A percentile compares a stretch with the other conserved stretches of the same genome.
Conservation (phyloP, 2,113 vertebrate genomes). For the Oplegnathus fasciatus region DNA sequence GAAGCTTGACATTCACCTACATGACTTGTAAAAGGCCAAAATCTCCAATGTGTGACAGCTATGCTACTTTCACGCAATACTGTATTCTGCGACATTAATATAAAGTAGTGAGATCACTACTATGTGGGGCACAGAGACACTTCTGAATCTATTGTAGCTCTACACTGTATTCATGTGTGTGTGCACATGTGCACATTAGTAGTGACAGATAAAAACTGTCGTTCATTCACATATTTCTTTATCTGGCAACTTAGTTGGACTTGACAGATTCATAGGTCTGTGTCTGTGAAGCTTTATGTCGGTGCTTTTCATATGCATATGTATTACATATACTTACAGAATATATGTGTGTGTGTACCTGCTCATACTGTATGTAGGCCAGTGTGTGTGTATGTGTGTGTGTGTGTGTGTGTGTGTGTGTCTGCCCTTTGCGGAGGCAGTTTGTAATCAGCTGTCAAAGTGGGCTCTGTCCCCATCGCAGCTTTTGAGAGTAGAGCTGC, state of each 20-base stretch:
- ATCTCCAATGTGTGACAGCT: neutral
- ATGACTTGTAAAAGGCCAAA: neutral
- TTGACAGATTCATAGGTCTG: too few species aligned
- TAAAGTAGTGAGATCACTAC: neutral
- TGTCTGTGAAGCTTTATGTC: neutral
- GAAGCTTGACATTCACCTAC: neutral
- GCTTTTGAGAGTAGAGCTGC: conserved; percentile 55
- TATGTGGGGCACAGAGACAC: neutral
- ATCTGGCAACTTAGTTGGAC: too few species aligned
- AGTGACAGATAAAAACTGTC: too few species aligned
- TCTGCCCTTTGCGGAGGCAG: conserved; percentile 45
- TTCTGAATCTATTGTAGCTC: neutral
- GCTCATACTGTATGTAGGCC: conserved; percentile 12
- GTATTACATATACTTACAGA: neutral
- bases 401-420: conserved; percentile 31
- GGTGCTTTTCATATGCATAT: neutral
- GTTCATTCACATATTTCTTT: too few species aligned
- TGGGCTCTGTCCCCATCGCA: conserved; percentile 53
- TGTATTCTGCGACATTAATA: neutral
- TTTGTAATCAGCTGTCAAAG: conserved; percentile 79
- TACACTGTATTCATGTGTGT: too few species aligned
- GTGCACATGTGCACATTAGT: neutral
- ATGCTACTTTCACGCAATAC: neutral
- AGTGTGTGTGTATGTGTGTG: conserved; percentile 13
- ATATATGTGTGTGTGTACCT: conserved; percentile 1